Conservation (phyloP, 2,888 invertebrate genomes). For the Orchestes rusci region DNA sequence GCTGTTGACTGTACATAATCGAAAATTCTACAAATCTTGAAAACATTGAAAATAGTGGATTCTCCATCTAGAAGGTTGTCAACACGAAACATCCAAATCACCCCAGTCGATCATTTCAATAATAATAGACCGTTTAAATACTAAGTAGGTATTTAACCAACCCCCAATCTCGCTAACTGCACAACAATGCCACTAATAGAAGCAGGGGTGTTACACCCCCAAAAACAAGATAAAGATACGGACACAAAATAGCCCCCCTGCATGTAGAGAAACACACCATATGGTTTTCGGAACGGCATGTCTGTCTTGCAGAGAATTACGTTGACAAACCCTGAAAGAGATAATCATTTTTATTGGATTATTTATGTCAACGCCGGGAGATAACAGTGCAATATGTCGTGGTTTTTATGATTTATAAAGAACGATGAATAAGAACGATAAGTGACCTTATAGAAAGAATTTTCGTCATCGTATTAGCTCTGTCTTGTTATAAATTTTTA, state of each 20-base stretch:
- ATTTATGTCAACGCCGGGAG: not conserved
- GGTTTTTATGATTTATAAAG: no score
- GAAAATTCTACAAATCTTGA: no score
- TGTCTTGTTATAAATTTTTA: no score
- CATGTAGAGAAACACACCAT: slow-evolving; percentile 17
- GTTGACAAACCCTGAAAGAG: slow-evolving; percentile 10
- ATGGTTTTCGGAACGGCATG: slow-evolving; percentile 20
- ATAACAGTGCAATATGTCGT: no score
- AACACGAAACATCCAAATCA: no score
- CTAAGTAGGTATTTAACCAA: slow-evolving; percentile 23
- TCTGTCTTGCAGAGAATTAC: slow-evolving; percentile 18
- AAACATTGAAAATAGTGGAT: no score
- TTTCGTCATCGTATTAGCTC: no score
- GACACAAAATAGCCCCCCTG: slow-evolving; percentile 31
- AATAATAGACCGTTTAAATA: slow-evolving; percentile 20
- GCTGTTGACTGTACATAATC: no score
- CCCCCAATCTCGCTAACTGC: slow-evolving; percentile 33
- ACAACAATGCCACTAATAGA: slow-evolving; percentile 37
- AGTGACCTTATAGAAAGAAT: no score
- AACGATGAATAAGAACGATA: no score
- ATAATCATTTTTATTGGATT: slow-evolving; percentile 18
- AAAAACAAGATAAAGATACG: slow-evolving; percentile 36
- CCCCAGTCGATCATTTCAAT: slow-evolving; percentile 17
- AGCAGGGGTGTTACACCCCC: slow-evolving; percentile 35
- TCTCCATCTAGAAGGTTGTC: no score